These are phyloP conservation scores for Xyrauchen texanus DNA, from an alignment of 2,113 vertebrate genomes.

Conservation along the genomic window DNA sequence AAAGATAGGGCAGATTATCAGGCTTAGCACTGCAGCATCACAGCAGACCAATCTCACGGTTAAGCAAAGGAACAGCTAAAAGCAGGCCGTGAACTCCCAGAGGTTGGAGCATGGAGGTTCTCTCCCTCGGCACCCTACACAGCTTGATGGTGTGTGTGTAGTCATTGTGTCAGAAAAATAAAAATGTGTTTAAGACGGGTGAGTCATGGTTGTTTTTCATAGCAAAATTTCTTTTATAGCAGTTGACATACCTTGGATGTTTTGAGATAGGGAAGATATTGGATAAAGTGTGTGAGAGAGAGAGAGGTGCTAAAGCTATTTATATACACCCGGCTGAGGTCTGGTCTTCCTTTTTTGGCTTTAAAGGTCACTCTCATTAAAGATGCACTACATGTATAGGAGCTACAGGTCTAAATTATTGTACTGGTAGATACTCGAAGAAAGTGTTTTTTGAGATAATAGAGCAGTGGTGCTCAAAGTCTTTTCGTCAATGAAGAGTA, in stretches of 20 bases:
- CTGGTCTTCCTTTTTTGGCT: constrained; percentile 37
- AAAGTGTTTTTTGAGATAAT: constrained; percentile 19
- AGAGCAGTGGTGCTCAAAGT: no score
- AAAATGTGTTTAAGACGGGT: constrained; percentile 42
- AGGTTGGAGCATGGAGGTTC: background rate
- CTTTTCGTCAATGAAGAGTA: no score
- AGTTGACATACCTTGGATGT: background rate
- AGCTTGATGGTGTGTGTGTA: constrained; percentile 45
- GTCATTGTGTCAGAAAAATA: constrained; percentile 61
- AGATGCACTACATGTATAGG: constrained; percentile 40
- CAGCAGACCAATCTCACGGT: background rate
- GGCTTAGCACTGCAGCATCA: background rate
- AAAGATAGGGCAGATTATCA: constrained; percentile 10
- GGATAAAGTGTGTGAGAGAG: background rate
- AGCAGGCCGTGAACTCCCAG: constrained; percentile 45
- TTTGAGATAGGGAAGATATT: constrained; percentile 22
- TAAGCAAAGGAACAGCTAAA: constrained; percentile 38
- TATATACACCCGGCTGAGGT: constrained; percentile 37
- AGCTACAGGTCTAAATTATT: constrained; percentile 15
- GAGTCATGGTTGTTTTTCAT: constrained; percentile 56
- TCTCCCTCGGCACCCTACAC: constrained; percentile 7
- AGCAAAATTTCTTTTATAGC: constrained; percentile 30
- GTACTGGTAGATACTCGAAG: background rate
- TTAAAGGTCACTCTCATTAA: constrained; percentile 70
- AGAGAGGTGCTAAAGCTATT: constrained; percentile 10